These are phyloP conservation scores for Drosophila varians DNA, from an alignment of 1,140 invertebrate genomes.

Conservation along the genomic window DNA sequence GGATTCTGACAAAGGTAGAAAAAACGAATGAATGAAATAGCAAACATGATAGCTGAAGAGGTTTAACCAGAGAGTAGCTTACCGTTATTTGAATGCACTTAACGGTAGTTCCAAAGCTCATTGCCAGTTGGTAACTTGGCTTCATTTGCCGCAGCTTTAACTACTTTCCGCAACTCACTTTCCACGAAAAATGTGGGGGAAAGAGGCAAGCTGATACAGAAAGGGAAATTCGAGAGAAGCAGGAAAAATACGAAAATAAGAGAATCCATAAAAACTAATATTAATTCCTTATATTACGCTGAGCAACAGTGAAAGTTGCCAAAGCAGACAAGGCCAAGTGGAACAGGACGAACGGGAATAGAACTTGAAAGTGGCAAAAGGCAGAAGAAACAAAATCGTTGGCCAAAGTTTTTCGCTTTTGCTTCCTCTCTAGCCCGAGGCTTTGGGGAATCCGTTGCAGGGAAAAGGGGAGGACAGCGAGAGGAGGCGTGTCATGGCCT, in stretches of 20 bases:
- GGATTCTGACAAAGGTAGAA: slow-evolving; percentile 1
- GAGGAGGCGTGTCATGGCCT: slow-evolving; percentile 15
- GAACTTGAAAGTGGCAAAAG: slow-evolving; percentile 39
- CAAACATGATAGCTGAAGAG: slow-evolving; percentile 8
- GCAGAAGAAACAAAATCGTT: slow-evolving; percentile 31
- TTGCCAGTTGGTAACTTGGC: slow-evolving; percentile 46
- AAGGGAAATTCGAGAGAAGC: slow-evolving; percentile 37
- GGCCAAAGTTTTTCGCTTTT: slow-evolving; percentile 52
- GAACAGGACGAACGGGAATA: neutral
- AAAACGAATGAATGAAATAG: neutral
- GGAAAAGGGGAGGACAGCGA: neutral
- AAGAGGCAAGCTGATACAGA: slow-evolving; percentile 13
- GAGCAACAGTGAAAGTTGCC: slow-evolving; percentile 64
- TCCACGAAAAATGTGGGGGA: neutral
- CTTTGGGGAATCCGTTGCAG: slow-evolving; percentile 2
- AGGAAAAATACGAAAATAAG: neutral
- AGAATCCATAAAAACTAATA: slow-evolving; percentile 73
- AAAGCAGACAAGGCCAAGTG: slow-evolving; percentile 22
- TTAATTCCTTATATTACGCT: slow-evolving; percentile 75
- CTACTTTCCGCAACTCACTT: slow-evolving; percentile 35
- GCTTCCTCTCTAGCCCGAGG: slow-evolving; percentile 52
- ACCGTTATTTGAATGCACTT: slow-evolving; percentile 38
- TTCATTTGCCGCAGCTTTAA: slow-evolving; percentile 60
- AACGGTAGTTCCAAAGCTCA: slow-evolving; percentile 18
- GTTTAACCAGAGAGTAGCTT: slow-evolving; percentile 37